A percentile compares a stretch with the other conserved stretches of the same genome.
These are phyloP conservation scores for Ceratitis capitata DNA, from an alignment of 1,140 invertebrate genomes.

Conservation along the genomic window DNA sequence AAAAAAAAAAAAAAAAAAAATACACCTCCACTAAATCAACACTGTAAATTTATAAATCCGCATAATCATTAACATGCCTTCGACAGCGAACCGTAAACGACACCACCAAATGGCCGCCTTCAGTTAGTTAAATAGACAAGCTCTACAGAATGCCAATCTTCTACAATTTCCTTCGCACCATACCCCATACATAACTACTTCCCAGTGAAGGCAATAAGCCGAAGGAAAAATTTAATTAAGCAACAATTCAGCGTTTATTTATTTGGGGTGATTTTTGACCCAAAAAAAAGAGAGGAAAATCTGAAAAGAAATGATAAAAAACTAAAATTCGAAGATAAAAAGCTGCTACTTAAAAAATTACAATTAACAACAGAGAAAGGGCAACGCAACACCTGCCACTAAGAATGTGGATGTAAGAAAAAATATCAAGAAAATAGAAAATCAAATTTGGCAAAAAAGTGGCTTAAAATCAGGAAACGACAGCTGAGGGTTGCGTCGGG, in stretches of 20 bases:
- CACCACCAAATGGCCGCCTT: neutral
- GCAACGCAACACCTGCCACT: conserved; percentile 12
- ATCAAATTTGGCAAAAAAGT: neutral
- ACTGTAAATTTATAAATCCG: neutral
- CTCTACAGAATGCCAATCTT: conserved; percentile 9
- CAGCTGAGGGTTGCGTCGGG: neutral
- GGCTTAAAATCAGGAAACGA: conserved; percentile 1
- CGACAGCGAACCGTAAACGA: neutral
- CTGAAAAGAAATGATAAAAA: neutral
- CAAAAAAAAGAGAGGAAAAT: neutral
- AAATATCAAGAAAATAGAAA: neutral
- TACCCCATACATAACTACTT: neutral
- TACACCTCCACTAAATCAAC: neutral
- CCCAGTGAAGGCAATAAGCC: neutral
- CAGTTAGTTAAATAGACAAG: conserved; percentile 15
- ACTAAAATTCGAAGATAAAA: neutral
- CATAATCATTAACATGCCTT: neutral
- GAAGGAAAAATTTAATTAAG: conserved; percentile 35
- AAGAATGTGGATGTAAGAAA: neutral
- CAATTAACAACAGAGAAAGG: neutral
- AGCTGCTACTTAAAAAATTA: conserved; percentile 31
- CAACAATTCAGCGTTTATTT: conserved; percentile 29
- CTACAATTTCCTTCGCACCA: neutral
- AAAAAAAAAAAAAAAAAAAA: neutral
- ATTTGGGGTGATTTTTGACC: conserved; percentile 35